Conservation (phyloP, 1,140 invertebrate species). For the Lamellibrachia luymesi region DNA sequence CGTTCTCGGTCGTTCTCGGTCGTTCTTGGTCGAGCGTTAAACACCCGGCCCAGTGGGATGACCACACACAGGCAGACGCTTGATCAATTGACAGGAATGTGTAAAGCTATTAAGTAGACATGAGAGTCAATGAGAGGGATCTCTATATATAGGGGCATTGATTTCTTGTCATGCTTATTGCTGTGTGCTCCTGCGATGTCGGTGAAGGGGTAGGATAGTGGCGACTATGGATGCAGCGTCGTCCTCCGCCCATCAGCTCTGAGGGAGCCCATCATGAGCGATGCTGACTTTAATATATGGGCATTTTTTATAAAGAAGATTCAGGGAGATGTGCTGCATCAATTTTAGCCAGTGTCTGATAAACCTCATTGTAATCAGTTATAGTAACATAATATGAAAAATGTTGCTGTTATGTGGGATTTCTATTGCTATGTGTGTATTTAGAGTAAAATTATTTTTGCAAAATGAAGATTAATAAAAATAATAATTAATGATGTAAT, state of each 20-base stretch:
- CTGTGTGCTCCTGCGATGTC: background rate
- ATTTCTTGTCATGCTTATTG: background rate
- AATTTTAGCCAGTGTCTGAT: too few species aligned
- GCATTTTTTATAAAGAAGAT: too few species aligned
- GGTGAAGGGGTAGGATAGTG: background rate
- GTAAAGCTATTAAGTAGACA: background rate
- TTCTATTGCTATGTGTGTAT: too few species aligned
- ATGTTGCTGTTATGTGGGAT: too few species aligned
- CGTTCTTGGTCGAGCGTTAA: background rate
- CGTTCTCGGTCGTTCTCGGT: background rate
- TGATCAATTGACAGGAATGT: background rate
- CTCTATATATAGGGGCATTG: background rate
- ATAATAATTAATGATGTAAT: background rate
- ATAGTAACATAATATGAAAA: too few species aligned
- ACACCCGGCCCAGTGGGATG: background rate
- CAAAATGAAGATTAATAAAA: background rate
- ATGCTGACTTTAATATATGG: too few species aligned
- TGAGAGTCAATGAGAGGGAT: background rate
- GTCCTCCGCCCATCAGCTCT: too few species aligned
- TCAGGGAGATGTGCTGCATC: too few species aligned
- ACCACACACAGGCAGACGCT: background rate
- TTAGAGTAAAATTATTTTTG: background rate
- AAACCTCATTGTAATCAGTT: too few species aligned
- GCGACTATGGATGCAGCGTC: background rate
- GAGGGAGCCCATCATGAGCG: too few species aligned